phyloP scores from a whole-genome alignment of 2,113 vertebrate species.

The Corythornis vintsioides region DNA sequence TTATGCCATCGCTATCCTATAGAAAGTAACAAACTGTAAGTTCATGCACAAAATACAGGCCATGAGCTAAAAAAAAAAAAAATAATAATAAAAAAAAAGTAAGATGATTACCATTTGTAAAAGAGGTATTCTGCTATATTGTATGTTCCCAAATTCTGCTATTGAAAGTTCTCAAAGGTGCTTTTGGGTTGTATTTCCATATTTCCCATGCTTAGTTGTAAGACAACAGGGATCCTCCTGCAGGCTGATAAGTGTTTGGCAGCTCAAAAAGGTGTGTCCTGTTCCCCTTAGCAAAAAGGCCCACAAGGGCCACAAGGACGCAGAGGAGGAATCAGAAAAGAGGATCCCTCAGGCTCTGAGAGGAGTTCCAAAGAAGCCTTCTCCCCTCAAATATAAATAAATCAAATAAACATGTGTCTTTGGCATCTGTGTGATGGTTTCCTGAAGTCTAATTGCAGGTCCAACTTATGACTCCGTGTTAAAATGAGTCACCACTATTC shows the following conservation, averaged over 20 bases:
- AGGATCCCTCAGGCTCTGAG: not conserved
- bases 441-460: slow-evolving; percentile 10
- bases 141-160: not conserved
- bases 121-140: not conserved
- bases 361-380: slow-evolving; percentile 8
- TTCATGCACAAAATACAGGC: not conserved
- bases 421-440: not conserved
- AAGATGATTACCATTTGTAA: not conserved
- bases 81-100: not conserved
- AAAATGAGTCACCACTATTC: slow-evolving; percentile 25
- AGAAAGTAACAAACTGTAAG: not conserved
- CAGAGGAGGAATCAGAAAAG: slow-evolving; percentile 33
- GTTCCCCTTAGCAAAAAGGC: slow-evolving; percentile 20
- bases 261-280: slow-evolving; percentile 30
- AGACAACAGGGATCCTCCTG: not conserved
- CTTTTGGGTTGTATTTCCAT: not conserved
- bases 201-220: not conserved
- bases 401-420: slow-evolving; percentile 37
- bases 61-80: not conserved
- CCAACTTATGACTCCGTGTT: slow-evolving; percentile 38
- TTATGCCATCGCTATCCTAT: accelerated
- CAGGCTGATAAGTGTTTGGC: not conserved
- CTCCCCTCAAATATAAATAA: slow-evolving; percentile 26
- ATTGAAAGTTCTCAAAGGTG: not conserved
- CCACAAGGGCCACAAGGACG: slow-evolving; percentile 54